These are phyloP conservation scores for Scatophagus argus DNA, from an alignment of 2,113 vertebrate species.

Conservation along the genomic window DNA sequence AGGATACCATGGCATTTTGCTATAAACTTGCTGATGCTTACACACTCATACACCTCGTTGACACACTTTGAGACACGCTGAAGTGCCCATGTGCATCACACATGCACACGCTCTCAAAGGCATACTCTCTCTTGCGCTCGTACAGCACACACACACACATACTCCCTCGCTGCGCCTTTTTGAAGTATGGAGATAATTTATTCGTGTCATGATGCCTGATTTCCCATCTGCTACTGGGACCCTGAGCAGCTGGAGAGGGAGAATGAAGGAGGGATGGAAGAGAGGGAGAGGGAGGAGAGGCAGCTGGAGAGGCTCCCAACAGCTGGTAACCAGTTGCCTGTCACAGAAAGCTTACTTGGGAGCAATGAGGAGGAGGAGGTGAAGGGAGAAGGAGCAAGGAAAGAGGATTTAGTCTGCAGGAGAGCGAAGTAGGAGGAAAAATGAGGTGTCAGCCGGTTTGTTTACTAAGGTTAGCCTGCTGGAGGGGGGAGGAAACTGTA, in stretches of 20 bases:
- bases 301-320: conserved; percentile 80
- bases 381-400: conserved; percentile 39
- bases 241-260: conserved; percentile 82
- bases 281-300: conserved; percentile 68
- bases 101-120: conserved; percentile 61
- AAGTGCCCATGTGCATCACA: conserved; percentile 31
- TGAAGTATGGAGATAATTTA: conserved; percentile 87
- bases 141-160: conserved; percentile 59
- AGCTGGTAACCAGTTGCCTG: conserved; percentile 84
- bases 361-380: conserved; percentile 61
- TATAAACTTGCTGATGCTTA: conserved; percentile 74
- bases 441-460: conserved; percentile 71
- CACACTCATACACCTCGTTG: conserved; percentile 35
- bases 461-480: conserved; percentile 68
- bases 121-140: conserved; percentile 46
- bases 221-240: conserved; percentile 87
- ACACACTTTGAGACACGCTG: conserved; percentile 41
- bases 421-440: conserved; percentile 51
- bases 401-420: conserved; percentile 58
- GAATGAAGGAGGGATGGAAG: conserved; percentile 57
- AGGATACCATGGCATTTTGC: conserved; percentile 66
- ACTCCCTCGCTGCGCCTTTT: conserved; percentile 74
- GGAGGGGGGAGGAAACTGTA: conserved; percentile 48
- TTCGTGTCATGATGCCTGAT: conserved; percentile 86
- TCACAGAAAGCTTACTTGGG: conserved; percentile 77